Base-by-base conservation (phyloP, 2,888 invertebrate species). In the Xestobium rufovillosum region DNA sequence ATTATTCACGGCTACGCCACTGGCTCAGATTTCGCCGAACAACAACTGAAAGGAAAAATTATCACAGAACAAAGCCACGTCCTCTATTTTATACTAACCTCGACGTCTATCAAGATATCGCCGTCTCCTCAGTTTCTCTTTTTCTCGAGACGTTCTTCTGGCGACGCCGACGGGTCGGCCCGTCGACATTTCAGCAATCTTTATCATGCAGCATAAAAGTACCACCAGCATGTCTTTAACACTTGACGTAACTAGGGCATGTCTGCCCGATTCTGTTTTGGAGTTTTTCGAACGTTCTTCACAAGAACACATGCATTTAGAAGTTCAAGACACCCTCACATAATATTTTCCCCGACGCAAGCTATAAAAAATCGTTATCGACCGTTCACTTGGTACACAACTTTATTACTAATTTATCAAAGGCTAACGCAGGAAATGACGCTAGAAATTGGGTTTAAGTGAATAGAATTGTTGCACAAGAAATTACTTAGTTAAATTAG, bases 151-250 rank as follows among this genome's bases (percentile, higher is more conserved):
- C 38, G 38, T 45, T 26, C 42, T 42, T 34, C 32, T 28, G 12
- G 45, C 41, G 38, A 41, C 37, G 11, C 29, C 43, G 17, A 48
- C 43, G 38, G 55, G 47, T 45, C 51, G 58, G 36, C 64, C 61
- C 45, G 62, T 59, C 48, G 71, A 70, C 56, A 71, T 70, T 63
- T 74, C 73, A 55, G 72, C 70, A 56, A 75, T 69, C 67, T 74
- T 75, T 73, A 74, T 73, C 63, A 74, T 73, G 62, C 73, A 69
- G 60, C 73, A 74, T 66, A 74, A 59, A 47, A 74, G 60, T 59
- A 74, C 65, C 61, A 73, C 68, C 63, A 75, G 70, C 72, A 73
- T 73, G 57, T 62, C 62, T 59, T 40, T 49, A 11, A 31, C 27
- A 31, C 30, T 25, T 9, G 23, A 25, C 8, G 37, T 44, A 38